Conservation (phyloP, 2,113 vertebrate genomes). For the Nansenia antarctica region DNA sequence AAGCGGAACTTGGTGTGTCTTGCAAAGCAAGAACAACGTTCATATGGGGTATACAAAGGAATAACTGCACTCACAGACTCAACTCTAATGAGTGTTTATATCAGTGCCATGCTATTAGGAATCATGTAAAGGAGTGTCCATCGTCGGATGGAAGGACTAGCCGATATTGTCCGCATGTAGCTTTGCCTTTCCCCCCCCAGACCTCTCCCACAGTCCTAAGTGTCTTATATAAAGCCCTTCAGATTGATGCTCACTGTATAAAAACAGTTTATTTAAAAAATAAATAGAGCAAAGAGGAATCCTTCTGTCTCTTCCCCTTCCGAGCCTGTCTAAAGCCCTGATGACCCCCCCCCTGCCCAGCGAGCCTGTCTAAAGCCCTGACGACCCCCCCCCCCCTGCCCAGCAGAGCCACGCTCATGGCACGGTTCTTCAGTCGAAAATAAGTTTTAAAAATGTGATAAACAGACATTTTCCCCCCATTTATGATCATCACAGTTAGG, state of each 20-base stretch:
- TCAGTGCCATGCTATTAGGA: constrained; percentile 38
- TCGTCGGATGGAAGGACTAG: too few species aligned
- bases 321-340: not conserved
- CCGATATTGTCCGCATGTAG: constrained; percentile 25
- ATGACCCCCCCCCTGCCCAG: not conserved
- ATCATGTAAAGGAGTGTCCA: constrained; percentile 16
- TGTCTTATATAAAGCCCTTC: constrained; percentile 47
- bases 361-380: not conserved
- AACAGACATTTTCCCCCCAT: constrained; percentile 34
- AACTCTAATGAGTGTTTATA: constrained; percentile 38
- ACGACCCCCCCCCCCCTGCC: too few species aligned
- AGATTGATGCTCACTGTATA: constrained; percentile 39
- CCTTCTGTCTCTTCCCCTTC: constrained; percentile 12
- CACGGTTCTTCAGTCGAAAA: constrained; percentile 28
- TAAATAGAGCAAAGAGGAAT: constrained; percentile 55
- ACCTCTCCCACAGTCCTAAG: constrained; percentile 28
- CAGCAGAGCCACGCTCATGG: not conserved
- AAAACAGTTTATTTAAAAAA: constrained; percentile 59
- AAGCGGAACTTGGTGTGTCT: too few species aligned
- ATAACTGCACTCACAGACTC: constrained; percentile 49
- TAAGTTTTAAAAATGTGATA: constrained; percentile 43
- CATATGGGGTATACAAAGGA: too few species aligned
- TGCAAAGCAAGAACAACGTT: too few species aligned
- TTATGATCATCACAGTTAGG: constrained; percentile 33
- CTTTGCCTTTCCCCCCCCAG: constrained; percentile 48